Evolutionary conservation across 2,113 vertebrate genomes (phyloP).

Genomic region (Anarhynchus alexandrinus): DNA sequence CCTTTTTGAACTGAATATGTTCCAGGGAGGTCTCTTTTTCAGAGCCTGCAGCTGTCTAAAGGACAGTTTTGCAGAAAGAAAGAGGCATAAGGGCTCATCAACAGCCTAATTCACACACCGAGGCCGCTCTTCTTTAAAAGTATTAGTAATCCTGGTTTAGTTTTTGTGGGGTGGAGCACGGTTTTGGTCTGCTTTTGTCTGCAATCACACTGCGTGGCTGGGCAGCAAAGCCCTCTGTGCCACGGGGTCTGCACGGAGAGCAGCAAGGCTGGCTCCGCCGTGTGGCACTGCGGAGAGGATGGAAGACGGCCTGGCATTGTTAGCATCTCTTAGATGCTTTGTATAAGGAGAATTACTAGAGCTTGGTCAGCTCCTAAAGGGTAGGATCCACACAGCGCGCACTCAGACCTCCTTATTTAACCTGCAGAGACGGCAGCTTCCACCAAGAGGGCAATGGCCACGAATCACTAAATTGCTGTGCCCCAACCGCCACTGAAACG

Average conservation of each 20-base stretch:
- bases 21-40: constrained; percentile 28
- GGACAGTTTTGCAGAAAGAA: background rate
- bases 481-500: background rate
- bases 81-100: background rate
- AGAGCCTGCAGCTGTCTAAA: background rate
- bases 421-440: background rate
- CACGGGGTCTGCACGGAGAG: background rate
- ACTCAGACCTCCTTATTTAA: background rate
- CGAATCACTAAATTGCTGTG: background rate
- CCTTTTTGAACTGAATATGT: background rate
- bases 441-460: background rate
- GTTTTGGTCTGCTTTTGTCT: background rate
- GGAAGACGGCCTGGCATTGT: background rate
- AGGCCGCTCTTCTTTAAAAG: background rate
- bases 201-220: background rate
- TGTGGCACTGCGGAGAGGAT: background rate
- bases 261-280: background rate
- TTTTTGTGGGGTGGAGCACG: background rate
- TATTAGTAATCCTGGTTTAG: background rate
- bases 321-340: background rate
- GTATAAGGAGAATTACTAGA: background rate
- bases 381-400: background rate
- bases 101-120: background rate
- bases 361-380: background rate
- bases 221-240: background rate